Conservation (phyloP, 2,888 invertebrate species). For the Sericinus montela region DNA sequence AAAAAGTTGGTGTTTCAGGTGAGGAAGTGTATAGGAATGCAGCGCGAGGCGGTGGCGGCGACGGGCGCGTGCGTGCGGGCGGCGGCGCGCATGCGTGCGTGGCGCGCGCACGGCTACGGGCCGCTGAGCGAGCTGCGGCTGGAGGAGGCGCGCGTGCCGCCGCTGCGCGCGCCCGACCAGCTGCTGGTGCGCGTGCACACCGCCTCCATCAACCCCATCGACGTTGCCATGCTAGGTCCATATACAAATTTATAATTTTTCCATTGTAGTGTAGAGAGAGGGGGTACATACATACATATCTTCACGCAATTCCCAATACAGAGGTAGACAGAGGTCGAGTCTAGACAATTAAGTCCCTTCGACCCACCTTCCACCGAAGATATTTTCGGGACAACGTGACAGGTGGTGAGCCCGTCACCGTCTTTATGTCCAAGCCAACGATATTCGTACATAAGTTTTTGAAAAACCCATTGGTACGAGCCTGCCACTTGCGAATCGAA, state of each 20-base stretch:
- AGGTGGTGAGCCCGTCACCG: too few relatives aligned
- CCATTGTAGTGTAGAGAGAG: too few relatives aligned
- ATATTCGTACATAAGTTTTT: too few relatives aligned
- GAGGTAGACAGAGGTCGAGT: too few relatives aligned
- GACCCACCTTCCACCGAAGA: too few relatives aligned
- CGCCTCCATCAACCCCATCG: conserved; percentile 95
- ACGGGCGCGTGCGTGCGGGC: conserved; percentile 23
- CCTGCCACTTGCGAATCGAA: too few relatives aligned
- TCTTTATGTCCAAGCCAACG: too few relatives aligned
- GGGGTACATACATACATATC: too few relatives aligned
- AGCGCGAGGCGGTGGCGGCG: conserved; percentile 18
- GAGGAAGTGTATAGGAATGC: neutral
- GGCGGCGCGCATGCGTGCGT: conserved; percentile 82
- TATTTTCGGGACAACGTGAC: too few relatives aligned
- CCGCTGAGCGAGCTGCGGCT: conserved; percentile 79
- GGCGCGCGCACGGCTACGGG: conserved; percentile 91
- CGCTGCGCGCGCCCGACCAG: conserved; percentile 84
- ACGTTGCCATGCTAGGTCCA: conserved; percentile 89
- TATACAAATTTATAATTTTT: neutral
- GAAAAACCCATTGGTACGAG: too few relatives aligned
- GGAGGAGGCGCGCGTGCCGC: conserved; percentile 81
- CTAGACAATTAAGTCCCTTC: too few relatives aligned
- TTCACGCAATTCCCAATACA: too few relatives aligned
- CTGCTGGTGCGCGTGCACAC: conserved; percentile 90
- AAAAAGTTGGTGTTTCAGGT: neutral